These are phyloP conservation scores for Marronus borbonicus DNA, from an alignment of 2,888 invertebrate species.

Conservation along the genomic window DNA sequence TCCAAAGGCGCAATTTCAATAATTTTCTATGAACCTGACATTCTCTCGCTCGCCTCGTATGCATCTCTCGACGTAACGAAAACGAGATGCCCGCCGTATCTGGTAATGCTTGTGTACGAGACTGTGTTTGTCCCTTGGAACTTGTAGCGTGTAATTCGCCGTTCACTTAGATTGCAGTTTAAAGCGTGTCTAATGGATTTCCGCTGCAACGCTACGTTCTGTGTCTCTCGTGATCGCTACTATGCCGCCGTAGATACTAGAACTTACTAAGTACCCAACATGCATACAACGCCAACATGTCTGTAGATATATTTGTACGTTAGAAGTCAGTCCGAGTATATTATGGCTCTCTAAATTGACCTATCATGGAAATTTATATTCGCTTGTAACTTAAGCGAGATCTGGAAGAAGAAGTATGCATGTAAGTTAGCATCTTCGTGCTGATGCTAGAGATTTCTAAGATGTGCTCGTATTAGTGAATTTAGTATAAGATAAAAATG, in stretches of 20 bases:
- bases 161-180: conserved; percentile 61
- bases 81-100: too few relatives aligned
- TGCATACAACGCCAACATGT: neutral
- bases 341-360: neutral
- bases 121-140: conserved; percentile 55
- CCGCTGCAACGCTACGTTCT: conserved; percentile 50
- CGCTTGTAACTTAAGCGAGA: neutral
- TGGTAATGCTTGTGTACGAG: neutral
- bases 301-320: neutral
- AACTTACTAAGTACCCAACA: neutral
- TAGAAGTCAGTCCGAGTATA: neutral
- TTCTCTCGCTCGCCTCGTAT: too few relatives aligned
- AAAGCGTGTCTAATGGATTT: conserved; percentile 63
- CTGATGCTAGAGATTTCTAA: too few relatives aligned
- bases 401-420: neutral
- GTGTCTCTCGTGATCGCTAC: neutral
- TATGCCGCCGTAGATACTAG: neutral
- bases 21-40: conserved; percentile 36
- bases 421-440: too few relatives aligned
- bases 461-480: too few relatives aligned
- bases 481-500: too few relatives aligned
- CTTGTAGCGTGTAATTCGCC: conserved; percentile 59
- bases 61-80: too few relatives aligned
- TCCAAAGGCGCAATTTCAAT: conserved; percentile 41
- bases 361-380: conserved; percentile 1